Base-by-base conservation (phyloP, 2,113 vertebrate species). In the Phalacrocorax carbo region DNA sequence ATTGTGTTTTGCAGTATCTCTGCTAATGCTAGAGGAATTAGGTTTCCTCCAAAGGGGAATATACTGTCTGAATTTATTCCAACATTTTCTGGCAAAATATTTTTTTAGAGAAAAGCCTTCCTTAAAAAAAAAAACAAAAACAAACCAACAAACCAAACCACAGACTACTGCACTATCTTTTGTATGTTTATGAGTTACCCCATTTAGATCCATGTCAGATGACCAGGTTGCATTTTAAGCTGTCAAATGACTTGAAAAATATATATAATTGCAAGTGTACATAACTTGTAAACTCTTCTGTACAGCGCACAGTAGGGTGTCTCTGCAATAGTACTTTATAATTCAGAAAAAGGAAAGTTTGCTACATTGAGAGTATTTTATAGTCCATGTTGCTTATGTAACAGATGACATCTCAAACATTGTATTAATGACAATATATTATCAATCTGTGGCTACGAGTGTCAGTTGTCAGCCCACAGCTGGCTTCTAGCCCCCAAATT, bases 401-500 rank as follows among this genome's bases (percentile, higher is more conserved):
- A 87, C 34, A 95, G 68, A 58, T 82, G 83, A 55, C 89, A 86
- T 40, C 85, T 87, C 69, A 83, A 64, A 90, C 90, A 48, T 20
- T 48, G 19, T 48, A 48, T 48, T 48, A 48, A 48, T 48, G 46
- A 48, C 95, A 88, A 80, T 69, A 32, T n/a, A 72, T 90, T 40
- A 72, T 75, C 40, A 22, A 0, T 77, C 62, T 84, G 81, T 3
- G 58, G 46, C 69, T 90, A 64, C 3, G 10, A 92, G 85, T 90
- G 65, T 36, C 78, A 79, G 29, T 46, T 82, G 44, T 89, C 64
- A 95, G 73, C 73, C 94, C 94, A 96, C 89, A 94, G 71, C 18
- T 48, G 46, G 42, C 57, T 84, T 87, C 61, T 30, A 69, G 49
- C 49, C 23, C 40, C 65, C 34, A 91, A 48, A 84, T 69, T 58